A percentile compares a stretch with the other conserved stretches of the same genome.
phyloP scores from a whole-genome alignment of 1,140 invertebrate genomes.

The Uloborus diversus region DNA sequence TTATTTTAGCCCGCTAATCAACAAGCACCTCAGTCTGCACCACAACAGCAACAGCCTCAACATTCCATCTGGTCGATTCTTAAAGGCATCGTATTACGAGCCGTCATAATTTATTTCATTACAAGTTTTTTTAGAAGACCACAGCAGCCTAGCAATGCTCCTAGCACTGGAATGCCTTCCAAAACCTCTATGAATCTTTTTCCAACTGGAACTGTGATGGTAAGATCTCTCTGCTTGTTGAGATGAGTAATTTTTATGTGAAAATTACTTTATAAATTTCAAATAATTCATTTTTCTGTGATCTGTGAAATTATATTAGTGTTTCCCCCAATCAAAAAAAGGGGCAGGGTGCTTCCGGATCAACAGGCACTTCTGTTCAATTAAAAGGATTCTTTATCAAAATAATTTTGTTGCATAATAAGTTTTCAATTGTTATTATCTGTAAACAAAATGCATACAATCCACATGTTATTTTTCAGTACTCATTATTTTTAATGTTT shows the following conservation, averaged over 20 bases:
- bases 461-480: too few relatives aligned
- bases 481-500: too few relatives aligned
- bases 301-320: neutral
- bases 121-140: constrained; percentile 86
- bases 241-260: neutral
- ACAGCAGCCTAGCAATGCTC: constrained; percentile 58
- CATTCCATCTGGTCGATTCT: constrained; percentile 63
- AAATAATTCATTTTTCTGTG: neutral
- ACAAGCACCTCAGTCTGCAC: constrained; percentile 5
- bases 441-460: too few relatives aligned
- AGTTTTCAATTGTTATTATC: too few relatives aligned
- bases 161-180: constrained; percentile 63
- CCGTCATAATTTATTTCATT: constrained; percentile 93
- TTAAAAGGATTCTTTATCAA: neutral
- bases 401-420: neutral
- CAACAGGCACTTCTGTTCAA: too few relatives aligned
- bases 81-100: constrained; percentile 73
- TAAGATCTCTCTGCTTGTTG: constrained; percentile 62
- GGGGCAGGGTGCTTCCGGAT: neutral
- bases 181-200: constrained; percentile 82
- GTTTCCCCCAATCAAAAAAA: neutral
- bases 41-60: constrained; percentile 52
- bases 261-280: neutral
- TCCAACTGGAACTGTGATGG: constrained; percentile 81
- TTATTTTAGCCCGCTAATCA: neutral